Evolutionary conservation across 2,888 invertebrate genomes (phyloP).

Genomic region (Raillietiella orientalis): DNA sequence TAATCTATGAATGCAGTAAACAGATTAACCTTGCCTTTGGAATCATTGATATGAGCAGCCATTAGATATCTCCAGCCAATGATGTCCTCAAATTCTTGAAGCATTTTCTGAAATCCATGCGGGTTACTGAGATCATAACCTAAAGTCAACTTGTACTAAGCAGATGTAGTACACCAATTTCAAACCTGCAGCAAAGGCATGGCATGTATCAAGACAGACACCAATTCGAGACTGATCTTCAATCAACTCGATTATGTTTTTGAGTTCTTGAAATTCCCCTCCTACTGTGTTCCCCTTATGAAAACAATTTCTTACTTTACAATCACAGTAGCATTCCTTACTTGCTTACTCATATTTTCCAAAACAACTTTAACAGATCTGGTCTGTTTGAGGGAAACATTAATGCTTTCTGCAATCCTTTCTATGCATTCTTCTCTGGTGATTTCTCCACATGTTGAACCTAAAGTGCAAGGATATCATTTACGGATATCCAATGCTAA

Average conservation of each 20-base stretch:
- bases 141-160: constrained; percentile 8
- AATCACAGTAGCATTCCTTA: too few relatives aligned
- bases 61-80: constrained; percentile 15
- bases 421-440: constrained; percentile 11
- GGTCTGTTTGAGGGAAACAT: constrained; percentile 11
- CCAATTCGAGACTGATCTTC: constrained; percentile 9
- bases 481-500: too few relatives aligned
- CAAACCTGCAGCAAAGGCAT: constrained; percentile 15
- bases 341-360: constrained; percentile 8
- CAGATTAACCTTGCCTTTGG: constrained; percentile 12
- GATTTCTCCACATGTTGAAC: constrained; percentile 10
- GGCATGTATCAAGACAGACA: constrained; percentile 13
- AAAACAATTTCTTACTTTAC: constrained; percentile 7
- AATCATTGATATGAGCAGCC: constrained; percentile 18
- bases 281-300: constrained; percentile 13
- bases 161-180: not conserved
- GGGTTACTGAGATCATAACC: constrained; percentile 14
- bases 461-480: constrained; percentile 9
- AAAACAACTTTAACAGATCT: constrained; percentile 9
- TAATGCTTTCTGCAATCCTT: constrained; percentile 12
- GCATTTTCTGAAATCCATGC: constrained; percentile 12
- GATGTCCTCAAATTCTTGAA: constrained; percentile 13
- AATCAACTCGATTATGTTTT: constrained; percentile 9
- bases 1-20: not conserved
- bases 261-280: constrained; percentile 9